Evolutionary conservation across 2,797 vertebrate species (phyloP), one percentile per base, ranked within the genome.

Genomic region (Phoxinus dragarum): DNA sequence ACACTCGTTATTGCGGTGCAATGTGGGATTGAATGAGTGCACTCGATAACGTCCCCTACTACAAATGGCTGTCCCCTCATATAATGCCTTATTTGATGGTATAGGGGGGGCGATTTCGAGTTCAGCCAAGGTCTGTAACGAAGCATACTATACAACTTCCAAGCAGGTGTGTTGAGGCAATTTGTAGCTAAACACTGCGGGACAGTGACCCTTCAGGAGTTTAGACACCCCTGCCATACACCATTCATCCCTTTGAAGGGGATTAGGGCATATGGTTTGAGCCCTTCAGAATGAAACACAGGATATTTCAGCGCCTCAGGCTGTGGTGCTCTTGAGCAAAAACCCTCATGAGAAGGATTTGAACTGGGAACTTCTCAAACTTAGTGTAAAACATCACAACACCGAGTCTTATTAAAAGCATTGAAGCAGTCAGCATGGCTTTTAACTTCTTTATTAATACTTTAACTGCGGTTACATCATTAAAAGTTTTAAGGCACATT

Each of bases 401-500:
- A 75, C 19, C 0, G 54, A 64, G 27, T 77, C 56, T 40, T 52
- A 76, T 72, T 56, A 52, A 56, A 89, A 87, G 76, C 10, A 81
- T 1, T 66, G n/a, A 74, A 79, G 23, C 36, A 77, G 36, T 67
- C 40, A 59, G 38, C 36, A 17, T 74, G 74, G 69, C 64, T 77
- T 75, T 84, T 42, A 14, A 76, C 49, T 27, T 80, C 73, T 94
- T 94, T 94, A 93, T 91, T 94, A 90, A 90, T 56, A 90, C 84
- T 92, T 89, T 88, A 90, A 82, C 68, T 61, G 64, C 67, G 77
- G 79, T 67, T 49, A 67, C 17, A 6, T 67, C 79, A 69, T 34
- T 86, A 36, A 79, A 72, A 89, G 80, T 88, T 84, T 88, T 94
- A 94, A 95, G 94, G 94, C 94, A 95, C 94, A 84, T 92, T 89